Percentiles rank a stretch among this genome's conserved stretches.
phyloP scores from a whole-genome alignment of 2,888 invertebrate species.

The Eupelmus urozonus region DNA sequence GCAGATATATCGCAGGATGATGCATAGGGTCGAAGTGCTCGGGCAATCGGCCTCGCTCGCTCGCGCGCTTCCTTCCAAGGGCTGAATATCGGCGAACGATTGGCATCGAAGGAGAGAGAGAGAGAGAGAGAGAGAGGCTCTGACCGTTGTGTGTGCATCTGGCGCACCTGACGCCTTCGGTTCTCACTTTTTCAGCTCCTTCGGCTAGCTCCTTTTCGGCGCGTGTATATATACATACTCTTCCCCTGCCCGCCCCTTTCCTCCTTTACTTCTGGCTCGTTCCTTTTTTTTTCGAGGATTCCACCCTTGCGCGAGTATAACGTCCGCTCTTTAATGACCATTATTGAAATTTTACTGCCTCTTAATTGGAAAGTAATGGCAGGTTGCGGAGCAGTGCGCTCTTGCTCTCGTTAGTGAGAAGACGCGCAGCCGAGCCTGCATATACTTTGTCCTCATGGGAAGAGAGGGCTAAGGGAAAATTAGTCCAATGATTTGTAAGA shows the following conservation, averaged over 20 bases:
- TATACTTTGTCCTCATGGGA: conserved; percentile 29
- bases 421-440: not conserved
- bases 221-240: conserved; percentile 50
- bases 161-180: conserved; percentile 74
- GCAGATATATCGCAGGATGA: conserved; percentile 55
- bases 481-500: conserved; percentile 19
- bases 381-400: conserved; percentile 62
- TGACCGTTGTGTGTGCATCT: conserved; percentile 69
- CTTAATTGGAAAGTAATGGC: conserved; percentile 77
- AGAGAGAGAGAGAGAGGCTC: conserved; percentile 65
- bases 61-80: conserved; percentile 55
- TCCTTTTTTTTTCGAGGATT: conserved; percentile 59
- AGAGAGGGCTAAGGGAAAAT: conserved; percentile 16
- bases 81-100: conserved; percentile 73
- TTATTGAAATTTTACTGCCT: conserved; percentile 77
- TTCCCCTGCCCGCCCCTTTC: conserved; percentile 57
- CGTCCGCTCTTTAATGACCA: conserved; percentile 76
- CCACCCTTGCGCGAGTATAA: conserved; percentile 63
- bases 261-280: conserved; percentile 56
- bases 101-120: conserved; percentile 70
- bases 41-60: not conserved
- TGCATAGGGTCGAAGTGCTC: conserved; percentile 7
- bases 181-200: conserved; percentile 64
- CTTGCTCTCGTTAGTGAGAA: conserved; percentile 38
- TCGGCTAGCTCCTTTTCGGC: conserved; percentile 27